A percentile compares a stretch with the other conserved stretches of the same genome.
Evolutionary conservation across 1,140 invertebrate genomes (phyloP).

Genomic region (Drosophila watanabei): DNA sequence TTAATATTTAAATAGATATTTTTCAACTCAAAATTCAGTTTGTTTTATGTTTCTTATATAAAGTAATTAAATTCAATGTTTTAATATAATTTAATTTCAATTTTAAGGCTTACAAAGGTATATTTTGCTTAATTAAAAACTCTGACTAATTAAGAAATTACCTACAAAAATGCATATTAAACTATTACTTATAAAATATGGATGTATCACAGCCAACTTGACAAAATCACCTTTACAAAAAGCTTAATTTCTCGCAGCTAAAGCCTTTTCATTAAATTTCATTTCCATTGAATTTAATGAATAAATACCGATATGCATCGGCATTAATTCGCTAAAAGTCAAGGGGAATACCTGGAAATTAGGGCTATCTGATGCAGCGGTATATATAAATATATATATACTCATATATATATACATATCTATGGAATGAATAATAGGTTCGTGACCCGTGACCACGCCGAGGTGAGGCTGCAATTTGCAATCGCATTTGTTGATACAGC

Average conservation of each 20-base stretch:
- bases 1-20: background rate
- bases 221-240: background rate
- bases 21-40: background rate
- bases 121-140: background rate
- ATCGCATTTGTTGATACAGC: conserved; percentile 47
- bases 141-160: background rate
- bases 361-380: conserved; percentile 18
- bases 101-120: background rate
- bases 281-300: background rate
- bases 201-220: background rate
- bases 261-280: background rate
- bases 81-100: background rate
- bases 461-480: conserved; percentile 42
- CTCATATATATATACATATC: background rate
- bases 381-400: background rate
- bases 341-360: conserved; percentile 13
- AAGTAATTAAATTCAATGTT: too few species aligned
- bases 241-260: background rate
- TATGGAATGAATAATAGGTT: background rate
- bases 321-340: conserved; percentile 19
- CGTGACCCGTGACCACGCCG: conserved; percentile 7
- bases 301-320: conserved; percentile 1
- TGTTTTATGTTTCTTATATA: background rate
- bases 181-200: background rate
- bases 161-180: background rate